phyloP scores from a whole-genome alignment of 2,797 vertebrate genomes.

The Gambelia wislizenii region DNA sequence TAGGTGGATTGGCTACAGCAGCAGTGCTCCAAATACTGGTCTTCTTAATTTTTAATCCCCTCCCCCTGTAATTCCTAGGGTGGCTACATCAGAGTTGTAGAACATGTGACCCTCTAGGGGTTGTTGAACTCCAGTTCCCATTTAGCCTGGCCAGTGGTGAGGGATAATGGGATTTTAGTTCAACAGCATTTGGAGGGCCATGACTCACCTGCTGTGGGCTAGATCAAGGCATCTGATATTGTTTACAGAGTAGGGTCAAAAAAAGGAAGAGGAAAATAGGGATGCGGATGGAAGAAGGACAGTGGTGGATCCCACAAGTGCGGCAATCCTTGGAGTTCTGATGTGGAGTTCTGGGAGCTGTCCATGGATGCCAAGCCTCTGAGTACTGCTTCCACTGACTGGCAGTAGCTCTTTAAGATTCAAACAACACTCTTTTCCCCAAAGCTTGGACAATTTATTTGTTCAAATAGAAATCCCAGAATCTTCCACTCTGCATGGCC shows the following conservation, averaged over 20 bases:
- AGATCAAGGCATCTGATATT: too few relatives aligned
- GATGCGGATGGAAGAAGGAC: neutral
- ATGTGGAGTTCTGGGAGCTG: too few relatives aligned
- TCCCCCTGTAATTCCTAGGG: neutral
- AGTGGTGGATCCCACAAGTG: neutral
- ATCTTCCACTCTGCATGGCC: too few relatives aligned
- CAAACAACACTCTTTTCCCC: too few relatives aligned
- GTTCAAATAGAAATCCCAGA: too few relatives aligned
- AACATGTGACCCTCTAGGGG: neutral
- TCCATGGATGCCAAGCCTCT: too few relatives aligned
- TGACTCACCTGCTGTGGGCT: neutral
- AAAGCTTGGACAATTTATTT: too few relatives aligned
- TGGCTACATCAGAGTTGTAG: neutral
- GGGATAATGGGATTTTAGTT: neutral
- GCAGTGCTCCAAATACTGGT: neutral
- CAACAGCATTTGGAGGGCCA: neutral
- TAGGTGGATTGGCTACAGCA: neutral
- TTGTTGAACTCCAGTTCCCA: neutral
- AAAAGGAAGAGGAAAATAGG: neutral
- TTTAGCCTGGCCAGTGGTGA: neutral
- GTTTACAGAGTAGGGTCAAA: neutral
- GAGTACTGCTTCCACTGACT: too few relatives aligned
- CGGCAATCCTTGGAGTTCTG: neutral
- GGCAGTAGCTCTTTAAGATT: too few relatives aligned
- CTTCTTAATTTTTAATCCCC: neutral